Evolutionary conservation across 2,113 vertebrate species (phyloP).

Genomic region (Lophotis ruficrista): DNA sequence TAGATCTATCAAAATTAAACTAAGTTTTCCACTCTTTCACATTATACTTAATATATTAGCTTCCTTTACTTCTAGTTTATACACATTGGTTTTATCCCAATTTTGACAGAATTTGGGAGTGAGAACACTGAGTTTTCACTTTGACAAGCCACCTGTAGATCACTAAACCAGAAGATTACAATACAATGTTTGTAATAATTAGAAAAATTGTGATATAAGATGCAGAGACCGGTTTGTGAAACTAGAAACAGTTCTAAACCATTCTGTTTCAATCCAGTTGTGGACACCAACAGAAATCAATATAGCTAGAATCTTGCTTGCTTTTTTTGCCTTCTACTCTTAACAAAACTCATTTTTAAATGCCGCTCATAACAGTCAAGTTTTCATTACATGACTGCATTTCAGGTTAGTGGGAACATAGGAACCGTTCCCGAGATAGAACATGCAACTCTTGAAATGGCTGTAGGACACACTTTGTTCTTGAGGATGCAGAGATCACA

Average conservation of each 20-base stretch:
- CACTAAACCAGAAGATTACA: neutral
- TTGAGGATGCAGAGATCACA: neutral
- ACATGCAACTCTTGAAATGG: neutral
- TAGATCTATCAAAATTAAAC: neutral
- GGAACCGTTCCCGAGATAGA: neutral
- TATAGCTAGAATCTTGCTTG: neutral
- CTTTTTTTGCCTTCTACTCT: neutral
- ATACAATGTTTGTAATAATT: neutral
- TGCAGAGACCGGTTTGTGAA: neutral
- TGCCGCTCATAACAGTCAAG: neutral
- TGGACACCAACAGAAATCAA: neutral
- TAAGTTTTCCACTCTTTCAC: neutral
- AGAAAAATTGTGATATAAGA: neutral
- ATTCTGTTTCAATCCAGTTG: neutral
- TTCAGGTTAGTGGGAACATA: neutral
- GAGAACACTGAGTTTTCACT: neutral
- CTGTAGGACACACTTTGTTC: conserved; percentile 29
- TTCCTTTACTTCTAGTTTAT: neutral
- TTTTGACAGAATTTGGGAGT: neutral
- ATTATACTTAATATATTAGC: neutral
- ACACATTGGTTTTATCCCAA: neutral
- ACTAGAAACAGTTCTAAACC: neutral
- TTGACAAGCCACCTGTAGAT: neutral
- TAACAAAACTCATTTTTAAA: neutral
- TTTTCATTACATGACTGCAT: neutral